Evolutionary conservation across 1,140 invertebrate species (phyloP), one percentile per base, ranked within the genome.

Genomic region (Zeugodacus cucurbitae): DNA sequence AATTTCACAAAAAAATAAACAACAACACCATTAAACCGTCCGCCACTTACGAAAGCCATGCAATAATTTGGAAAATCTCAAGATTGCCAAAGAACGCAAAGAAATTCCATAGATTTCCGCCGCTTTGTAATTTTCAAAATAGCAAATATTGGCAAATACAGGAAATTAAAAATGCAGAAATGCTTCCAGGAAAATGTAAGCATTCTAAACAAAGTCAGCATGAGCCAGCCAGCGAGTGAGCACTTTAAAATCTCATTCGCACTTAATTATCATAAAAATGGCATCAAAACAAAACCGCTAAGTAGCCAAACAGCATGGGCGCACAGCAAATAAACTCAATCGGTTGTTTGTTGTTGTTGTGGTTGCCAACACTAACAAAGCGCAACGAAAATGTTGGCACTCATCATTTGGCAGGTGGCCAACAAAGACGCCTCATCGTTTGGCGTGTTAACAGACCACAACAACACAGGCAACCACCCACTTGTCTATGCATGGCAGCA

Each of bases 221-320:
- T 2, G 20, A 82, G 7, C n/a, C 10, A 22, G 3, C 11, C 26
- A 22, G 8, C 29, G 70, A 2, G 4, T 5, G 20, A 10, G 70
- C 22, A 17, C 74, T 48, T 54, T 54, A 26, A 82, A 48, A 82
- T 82, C 74, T 82, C 44, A 82, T 82, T 82, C 74, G 11, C 74
- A 82, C 74, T 82, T 22, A 82, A 82, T 82, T 82, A 82, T 82
- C 74, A 82, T 82, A 82, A 82, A 82, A 82, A 82, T 22, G 74
- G 26, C 48, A 82, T 82, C 74, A 82, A 82, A 82, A 82, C 41
- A 82, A 54, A 82, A 82, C 41, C 41, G 74, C 74, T 82, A 82
- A 82, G 74, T 41, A 82, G 74, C 74, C 26, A 14, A 54, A 82
- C 37, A 82, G 37, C 41, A 37, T 1, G 41, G 0, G 41, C 41